Conservation (phyloP, 2,113 vertebrate species). For the Syngnathus scovelli region DNA sequence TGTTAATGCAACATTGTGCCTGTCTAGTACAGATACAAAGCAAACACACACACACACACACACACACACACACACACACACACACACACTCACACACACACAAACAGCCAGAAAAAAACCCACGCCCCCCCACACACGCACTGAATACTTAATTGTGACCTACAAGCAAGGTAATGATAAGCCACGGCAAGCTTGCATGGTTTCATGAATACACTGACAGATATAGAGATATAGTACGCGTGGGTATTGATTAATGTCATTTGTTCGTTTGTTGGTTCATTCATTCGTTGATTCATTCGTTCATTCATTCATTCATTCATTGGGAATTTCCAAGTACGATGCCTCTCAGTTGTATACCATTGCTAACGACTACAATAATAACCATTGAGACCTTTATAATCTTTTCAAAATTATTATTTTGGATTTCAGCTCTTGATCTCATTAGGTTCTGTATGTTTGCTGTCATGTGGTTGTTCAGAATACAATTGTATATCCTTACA, state of each 20-base stretch:
- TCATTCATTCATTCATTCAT: too few species aligned
- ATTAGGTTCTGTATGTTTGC: background rate
- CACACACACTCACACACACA: background rate
- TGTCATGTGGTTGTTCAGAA: background rate
- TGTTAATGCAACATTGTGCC: background rate
- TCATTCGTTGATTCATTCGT: too few species aligned
- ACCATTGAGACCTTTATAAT: background rate
- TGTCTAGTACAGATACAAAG: background rate
- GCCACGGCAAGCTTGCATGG: background rate
- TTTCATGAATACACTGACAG: background rate
- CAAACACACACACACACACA: background rate
- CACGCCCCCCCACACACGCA: background rate
- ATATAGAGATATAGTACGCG: background rate
- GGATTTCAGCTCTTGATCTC: background rate
- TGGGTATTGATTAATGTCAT: too few species aligned
- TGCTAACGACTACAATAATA: background rate
- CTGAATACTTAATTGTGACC: background rate
- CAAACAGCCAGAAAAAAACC: too few species aligned
- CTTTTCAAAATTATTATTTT: background rate
- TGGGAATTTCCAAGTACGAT: background rate
- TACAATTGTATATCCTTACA: constrained; percentile 13
- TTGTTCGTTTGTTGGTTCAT: too few species aligned
- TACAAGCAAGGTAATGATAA: background rate
- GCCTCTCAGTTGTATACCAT: background rate
- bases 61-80: constrained; percentile 4